Conservation (phyloP, 2,888 invertebrate genomes). For the Chalcosyrphus nemorum region DNA sequence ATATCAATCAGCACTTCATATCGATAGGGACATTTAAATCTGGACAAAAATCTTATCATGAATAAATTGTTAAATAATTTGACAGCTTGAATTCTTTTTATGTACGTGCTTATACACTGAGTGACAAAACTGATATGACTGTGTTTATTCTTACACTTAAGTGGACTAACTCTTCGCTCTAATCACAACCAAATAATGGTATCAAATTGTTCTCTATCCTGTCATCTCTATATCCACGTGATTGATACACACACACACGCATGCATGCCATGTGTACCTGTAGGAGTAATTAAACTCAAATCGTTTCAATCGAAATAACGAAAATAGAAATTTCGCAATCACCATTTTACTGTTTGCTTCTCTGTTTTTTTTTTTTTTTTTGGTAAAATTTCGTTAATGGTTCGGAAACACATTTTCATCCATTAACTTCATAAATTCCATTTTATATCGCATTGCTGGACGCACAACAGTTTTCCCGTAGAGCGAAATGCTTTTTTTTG, state of each 20-base stretch:
- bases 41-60: conserved; percentile 10
- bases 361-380: conserved; percentile 4
- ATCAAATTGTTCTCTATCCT: background rate
- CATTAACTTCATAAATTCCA: conserved; percentile 43
- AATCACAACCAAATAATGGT: background rate
- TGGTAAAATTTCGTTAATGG: conserved; percentile 31
- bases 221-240: background rate
- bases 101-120: background rate
- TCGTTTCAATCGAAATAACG: conserved; percentile 30
- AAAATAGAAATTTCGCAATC: conserved; percentile 40
- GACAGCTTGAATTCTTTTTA: background rate
- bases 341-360: too few relatives aligned
- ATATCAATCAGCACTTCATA: background rate
- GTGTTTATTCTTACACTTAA: background rate
- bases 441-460: conserved; percentile 6
- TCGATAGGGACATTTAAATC: background rate
- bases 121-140: background rate
- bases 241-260: background rate
- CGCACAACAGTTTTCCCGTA: conserved; percentile 32
- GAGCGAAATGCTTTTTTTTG: background rate
- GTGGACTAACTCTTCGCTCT: background rate
- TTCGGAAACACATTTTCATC: conserved; percentile 54
- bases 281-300: conserved; percentile 35
- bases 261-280: background rate
- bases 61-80: conserved; percentile 27